A percentile compares a stretch with the other conserved stretches of the same genome.
Evolutionary conservation across 2,113 vertebrate genomes (phyloP).

Genomic region (Urocynchramus pylzowi): DNA sequence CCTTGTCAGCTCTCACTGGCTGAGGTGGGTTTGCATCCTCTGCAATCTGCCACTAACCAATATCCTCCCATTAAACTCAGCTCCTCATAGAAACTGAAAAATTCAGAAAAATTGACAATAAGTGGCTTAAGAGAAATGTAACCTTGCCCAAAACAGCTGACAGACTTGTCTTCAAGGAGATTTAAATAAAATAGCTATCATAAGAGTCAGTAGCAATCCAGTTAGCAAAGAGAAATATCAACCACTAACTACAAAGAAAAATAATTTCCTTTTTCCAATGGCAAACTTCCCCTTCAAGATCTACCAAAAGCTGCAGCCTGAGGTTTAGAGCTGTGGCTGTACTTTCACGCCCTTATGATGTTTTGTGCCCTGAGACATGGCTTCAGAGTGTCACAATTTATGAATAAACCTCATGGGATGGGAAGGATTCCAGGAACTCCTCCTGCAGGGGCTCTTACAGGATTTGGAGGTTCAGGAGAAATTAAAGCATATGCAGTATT

Average conservation of each 20-base stretch:
- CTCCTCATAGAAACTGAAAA: not conserved
- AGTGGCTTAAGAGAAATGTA: not conserved
- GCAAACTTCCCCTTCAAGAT: not conserved
- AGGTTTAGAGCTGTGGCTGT: not conserved
- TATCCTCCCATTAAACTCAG: not conserved
- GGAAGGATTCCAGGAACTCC: not conserved
- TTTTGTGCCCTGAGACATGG: not conserved
- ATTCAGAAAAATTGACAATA: not conserved
- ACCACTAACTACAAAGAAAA: not conserved
- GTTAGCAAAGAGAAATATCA: not conserved
- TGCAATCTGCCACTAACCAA: not conserved
- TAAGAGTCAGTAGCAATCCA: not conserved
- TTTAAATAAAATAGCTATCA: not conserved
- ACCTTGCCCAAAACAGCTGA: not conserved
- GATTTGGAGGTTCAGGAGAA: not conserved
- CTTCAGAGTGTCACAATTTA: not conserved
- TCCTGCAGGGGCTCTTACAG: not conserved
- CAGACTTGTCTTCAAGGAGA: not conserved
- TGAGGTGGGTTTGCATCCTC: not conserved
- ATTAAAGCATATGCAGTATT: not conserved
- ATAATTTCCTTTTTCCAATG: not conserved
- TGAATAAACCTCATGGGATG: not conserved
- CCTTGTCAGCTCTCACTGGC: not conserved
- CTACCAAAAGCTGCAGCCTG: not conserved
- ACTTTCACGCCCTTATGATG: not conserved